A percentile compares a stretch with the other conserved stretches of the same genome.
Evolutionary conservation across 2,888 invertebrate species (phyloP).

Genomic region (Biston betularia): DNA sequence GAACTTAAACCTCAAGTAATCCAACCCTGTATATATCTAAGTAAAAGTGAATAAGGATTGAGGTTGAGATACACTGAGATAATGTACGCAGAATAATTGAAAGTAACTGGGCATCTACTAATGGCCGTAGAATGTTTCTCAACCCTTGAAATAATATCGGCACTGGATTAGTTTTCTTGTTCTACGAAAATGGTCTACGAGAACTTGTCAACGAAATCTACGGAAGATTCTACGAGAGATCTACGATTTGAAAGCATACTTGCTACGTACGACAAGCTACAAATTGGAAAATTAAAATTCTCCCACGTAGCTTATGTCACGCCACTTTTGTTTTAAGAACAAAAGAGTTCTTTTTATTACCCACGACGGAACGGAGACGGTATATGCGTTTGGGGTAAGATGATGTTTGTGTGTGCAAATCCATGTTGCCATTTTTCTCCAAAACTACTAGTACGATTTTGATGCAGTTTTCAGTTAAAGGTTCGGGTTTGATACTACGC

Average conservation of each 20-base stretch:
- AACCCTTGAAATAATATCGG: not conserved
- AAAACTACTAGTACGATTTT: too few relatives aligned
- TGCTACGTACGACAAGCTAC: too few relatives aligned
- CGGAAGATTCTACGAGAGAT: not conserved
- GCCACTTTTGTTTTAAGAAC: not conserved
- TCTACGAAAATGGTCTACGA: not conserved
- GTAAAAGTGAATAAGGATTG: not conserved
- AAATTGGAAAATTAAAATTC: too few relatives aligned
- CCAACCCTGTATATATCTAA: constrained; percentile 17
- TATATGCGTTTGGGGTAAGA: too few relatives aligned
- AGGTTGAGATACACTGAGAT: not conserved
- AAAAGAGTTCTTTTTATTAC: too few relatives aligned
- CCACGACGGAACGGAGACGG: too few relatives aligned
- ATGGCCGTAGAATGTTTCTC: not conserved
- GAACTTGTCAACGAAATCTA: constrained; percentile 6
- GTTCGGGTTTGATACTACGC: too few relatives aligned
- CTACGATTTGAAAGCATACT: not conserved
- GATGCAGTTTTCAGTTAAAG: too few relatives aligned
- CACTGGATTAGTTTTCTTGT: not conserved
- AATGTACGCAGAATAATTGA: constrained; percentile 1
- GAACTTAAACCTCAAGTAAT: constrained; percentile 21
- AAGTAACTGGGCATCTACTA: not conserved
- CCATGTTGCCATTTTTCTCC: too few relatives aligned
- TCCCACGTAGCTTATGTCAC: too few relatives aligned
- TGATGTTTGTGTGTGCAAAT: too few relatives aligned